Percentiles rank a stretch among this genome's conserved stretches.
phyloP scores from a whole-genome alignment of 2,888 invertebrate species.

The Reticulitermes lucifugus region DNA sequence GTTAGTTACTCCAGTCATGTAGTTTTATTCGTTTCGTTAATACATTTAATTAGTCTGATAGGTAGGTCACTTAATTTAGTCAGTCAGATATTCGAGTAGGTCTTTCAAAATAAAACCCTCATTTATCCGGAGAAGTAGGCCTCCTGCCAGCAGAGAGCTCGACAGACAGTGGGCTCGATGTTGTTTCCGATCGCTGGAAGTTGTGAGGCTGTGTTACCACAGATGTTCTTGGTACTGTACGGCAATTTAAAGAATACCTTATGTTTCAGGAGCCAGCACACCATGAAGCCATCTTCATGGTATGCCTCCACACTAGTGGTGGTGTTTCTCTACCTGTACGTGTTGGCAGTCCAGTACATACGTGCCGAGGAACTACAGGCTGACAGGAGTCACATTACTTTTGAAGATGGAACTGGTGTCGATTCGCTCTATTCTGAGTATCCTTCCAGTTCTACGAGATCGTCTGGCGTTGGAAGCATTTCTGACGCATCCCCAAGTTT shows the following conservation, averaged over 20 bases:
- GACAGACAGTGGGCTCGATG: no score
- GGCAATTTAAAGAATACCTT: background rate
- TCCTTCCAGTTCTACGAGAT: background rate
- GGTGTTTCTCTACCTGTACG: conserved; percentile 48
- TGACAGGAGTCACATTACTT: background rate
- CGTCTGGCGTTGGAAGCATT: background rate
- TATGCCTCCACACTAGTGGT: conserved; percentile 47
- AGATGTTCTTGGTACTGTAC: no score
- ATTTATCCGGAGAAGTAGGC: no score
- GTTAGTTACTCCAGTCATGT: no score
- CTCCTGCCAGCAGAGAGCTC: no score
- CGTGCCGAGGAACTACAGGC: conserved; percentile 36
- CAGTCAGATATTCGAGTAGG: no score
- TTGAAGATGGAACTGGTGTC: background rate
- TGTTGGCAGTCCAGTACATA: conserved; percentile 47
- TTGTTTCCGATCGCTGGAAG: no score
- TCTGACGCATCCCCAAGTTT: background rate
- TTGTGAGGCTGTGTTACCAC: no score
- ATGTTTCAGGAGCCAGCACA: conserved; percentile 30
- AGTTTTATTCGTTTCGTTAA: no score
- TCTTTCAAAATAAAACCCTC: no score
- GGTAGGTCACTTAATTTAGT: no score
- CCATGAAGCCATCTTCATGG: conserved; percentile 50
- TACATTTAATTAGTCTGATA: no score
- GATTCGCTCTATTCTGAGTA: background rate